These are phyloP conservation scores for Sapayoa aenigma DNA, from an alignment of 2,113 vertebrate species.

Conservation along the genomic window DNA sequence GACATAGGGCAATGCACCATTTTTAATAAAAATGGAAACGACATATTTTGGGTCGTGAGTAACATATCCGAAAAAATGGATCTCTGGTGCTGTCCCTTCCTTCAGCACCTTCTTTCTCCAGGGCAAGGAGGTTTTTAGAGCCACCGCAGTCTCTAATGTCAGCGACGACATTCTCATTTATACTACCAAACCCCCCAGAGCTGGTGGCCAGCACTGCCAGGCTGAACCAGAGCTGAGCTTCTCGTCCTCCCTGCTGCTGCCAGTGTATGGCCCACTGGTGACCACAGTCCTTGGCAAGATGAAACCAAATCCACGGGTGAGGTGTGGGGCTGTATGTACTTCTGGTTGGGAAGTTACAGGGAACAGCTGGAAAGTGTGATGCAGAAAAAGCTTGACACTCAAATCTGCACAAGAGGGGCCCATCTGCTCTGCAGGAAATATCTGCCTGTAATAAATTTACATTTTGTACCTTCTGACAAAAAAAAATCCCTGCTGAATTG, in stretches of 20 bases:
- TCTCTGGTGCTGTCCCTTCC: neutral
- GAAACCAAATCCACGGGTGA: neutral
- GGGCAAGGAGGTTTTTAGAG: neutral
- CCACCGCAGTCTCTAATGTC: neutral
- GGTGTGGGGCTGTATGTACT: neutral
- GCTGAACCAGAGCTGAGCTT: neutral
- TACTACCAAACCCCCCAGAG: neutral
- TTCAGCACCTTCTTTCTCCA: neutral
- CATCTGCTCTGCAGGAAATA: neutral
- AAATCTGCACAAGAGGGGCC: neutral
- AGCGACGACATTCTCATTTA: neutral
- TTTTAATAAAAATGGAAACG: neutral
- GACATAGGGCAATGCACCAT: neutral
- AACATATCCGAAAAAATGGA: neutral
- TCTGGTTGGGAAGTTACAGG: neutral
- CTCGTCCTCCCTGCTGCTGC: neutral
- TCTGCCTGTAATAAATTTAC: neutral
- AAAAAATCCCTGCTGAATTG: neutral
- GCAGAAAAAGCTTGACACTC: neutral
- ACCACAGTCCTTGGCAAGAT: neutral
- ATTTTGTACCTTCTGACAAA: neutral
- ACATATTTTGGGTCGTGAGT: neutral
- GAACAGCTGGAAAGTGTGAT: neutral
- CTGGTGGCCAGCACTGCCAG: neutral
- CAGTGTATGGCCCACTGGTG: neutral